phyloP scores from a whole-genome alignment of 53 echinoderm and acorn worm species.

The Hippasteria phrygiana region DNA sequence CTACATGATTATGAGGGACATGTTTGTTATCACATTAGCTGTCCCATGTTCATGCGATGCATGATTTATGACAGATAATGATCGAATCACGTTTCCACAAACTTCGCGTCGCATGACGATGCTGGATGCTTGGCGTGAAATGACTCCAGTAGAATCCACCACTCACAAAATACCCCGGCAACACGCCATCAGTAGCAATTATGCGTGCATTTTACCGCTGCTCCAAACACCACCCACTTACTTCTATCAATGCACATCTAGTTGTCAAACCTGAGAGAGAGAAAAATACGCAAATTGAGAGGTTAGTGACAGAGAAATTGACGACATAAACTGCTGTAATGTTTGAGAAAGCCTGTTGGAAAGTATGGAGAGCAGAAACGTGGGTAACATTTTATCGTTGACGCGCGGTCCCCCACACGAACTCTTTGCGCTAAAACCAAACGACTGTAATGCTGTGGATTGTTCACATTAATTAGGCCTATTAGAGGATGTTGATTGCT shows the following conservation, averaged over 20 bases:
- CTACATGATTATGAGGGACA: background rate
- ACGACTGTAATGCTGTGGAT: too few species aligned
- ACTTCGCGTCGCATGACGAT: background rate
- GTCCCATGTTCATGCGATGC: background rate
- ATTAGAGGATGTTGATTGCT: too few species aligned
- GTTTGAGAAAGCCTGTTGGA: too few species aligned
- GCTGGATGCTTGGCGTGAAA: background rate
- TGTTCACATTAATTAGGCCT: too few species aligned
- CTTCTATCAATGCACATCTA: background rate
- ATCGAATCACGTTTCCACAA: background rate
- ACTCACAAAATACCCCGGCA: background rate
- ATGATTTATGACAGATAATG: constrained; percentile 3
- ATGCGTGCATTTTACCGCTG: background rate
- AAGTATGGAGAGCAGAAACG: too few species aligned
- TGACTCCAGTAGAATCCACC: background rate
- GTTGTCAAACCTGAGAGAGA: background rate
- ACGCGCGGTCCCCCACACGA: too few species aligned
- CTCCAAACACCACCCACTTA: background rate
- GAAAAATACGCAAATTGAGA: background rate
- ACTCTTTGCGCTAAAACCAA: too few species aligned
- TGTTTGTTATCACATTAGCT: background rate
- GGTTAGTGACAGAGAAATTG: background rate
- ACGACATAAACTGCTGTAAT: background rate
- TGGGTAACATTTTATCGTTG: too few species aligned
- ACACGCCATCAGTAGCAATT: background rate